phyloP scores from a whole-genome alignment of 1,140 invertebrate genomes.

The Aphidius gifuensis region DNA sequence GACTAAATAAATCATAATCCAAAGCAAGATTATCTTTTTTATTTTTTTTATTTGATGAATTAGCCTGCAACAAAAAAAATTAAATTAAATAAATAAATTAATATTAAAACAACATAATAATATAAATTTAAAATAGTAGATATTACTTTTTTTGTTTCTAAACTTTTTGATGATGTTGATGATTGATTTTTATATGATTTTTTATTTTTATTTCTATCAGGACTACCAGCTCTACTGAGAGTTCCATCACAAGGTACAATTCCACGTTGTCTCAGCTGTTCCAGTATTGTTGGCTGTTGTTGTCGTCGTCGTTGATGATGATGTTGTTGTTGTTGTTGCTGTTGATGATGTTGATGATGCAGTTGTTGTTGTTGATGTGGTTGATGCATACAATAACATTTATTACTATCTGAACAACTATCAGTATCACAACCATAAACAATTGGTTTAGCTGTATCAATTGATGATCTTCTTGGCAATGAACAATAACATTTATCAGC shows the following conservation, averaged over 20 bases:
- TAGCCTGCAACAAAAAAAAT: constrained; percentile 31
- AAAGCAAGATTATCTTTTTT: constrained; percentile 65
- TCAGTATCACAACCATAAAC: constrained; percentile 78
- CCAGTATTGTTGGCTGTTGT: constrained; percentile 49
- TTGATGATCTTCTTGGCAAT: constrained; percentile 43
- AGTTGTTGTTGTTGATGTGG: constrained; percentile 48
- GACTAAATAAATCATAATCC: constrained; percentile 69
- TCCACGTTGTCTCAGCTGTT: constrained; percentile 56
- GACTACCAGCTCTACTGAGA: constrained; percentile 44
- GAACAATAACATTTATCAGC: constrained; percentile 78
- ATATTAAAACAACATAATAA: constrained; percentile 1
- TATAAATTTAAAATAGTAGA: not conserved
- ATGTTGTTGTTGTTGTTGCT: too few relatives aligned
- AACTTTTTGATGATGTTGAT: constrained; percentile 53
- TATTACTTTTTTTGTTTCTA: constrained; percentile 56
- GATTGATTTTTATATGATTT: constrained; percentile 34
- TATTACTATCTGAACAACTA: constrained; percentile 82
- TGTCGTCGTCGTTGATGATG: constrained; percentile 35
- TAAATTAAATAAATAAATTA: not conserved
- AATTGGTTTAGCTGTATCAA: constrained; percentile 31
- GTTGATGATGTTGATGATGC: constrained; percentile 41
- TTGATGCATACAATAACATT: constrained; percentile 75
- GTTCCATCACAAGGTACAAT: constrained; percentile 57
- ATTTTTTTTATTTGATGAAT: constrained; percentile 35
- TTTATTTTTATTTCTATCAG: constrained; percentile 34